These are phyloP conservation scores for Acholoe squamosa DNA, from an alignment of 2,888 invertebrate genomes.

Conservation along the genomic window DNA sequence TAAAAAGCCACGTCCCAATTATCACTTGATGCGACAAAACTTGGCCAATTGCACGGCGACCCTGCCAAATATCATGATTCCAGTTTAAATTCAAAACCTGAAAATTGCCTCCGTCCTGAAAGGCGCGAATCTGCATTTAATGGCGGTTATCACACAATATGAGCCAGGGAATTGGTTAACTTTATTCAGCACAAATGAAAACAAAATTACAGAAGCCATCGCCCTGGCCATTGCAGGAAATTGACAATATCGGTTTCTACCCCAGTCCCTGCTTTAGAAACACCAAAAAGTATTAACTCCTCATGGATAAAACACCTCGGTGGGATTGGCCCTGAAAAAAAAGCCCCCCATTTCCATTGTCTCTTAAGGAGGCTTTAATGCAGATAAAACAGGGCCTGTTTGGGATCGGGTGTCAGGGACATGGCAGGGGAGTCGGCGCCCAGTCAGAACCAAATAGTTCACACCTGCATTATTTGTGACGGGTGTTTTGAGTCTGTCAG, in stretches of 20 bases:
- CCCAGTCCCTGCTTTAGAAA: not conserved
- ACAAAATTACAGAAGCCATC: not conserved
- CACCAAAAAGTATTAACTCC: not conserved
- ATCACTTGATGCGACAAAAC: not conserved
- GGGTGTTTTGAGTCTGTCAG: slow-evolving; percentile 30
- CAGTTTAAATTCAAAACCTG: slow-evolving; percentile 44
- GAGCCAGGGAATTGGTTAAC: not conserved
- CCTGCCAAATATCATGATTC: slow-evolving; percentile 25
- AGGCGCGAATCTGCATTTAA: slow-evolving; percentile 44
- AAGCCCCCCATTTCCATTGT: slow-evolving; percentile 35
- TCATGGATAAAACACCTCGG: slow-evolving; percentile 19
- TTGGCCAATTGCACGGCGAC: not conserved
- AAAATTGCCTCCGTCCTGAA: slow-evolving; percentile 12
- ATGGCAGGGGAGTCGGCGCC: not conserved
- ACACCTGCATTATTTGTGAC: slow-evolving; percentile 5
- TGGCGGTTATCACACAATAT: slow-evolving; percentile 41
- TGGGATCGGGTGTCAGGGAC: slow-evolving; percentile 13
- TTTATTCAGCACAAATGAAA: slow-evolving; percentile 37
- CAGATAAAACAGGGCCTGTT: slow-evolving; percentile 19
- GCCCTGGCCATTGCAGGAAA: slow-evolving; percentile 30
- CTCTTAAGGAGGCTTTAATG: slow-evolving; percentile 46
- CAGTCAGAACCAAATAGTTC: not conserved
- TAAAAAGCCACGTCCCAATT: slow-evolving; percentile 2
- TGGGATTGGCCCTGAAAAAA: slow-evolving; percentile 25
- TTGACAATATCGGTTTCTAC: slow-evolving; percentile 34